Evolutionary conservation across 1,140 invertebrate species (phyloP).

Genomic region (Drosophila nannoptera): DNA sequence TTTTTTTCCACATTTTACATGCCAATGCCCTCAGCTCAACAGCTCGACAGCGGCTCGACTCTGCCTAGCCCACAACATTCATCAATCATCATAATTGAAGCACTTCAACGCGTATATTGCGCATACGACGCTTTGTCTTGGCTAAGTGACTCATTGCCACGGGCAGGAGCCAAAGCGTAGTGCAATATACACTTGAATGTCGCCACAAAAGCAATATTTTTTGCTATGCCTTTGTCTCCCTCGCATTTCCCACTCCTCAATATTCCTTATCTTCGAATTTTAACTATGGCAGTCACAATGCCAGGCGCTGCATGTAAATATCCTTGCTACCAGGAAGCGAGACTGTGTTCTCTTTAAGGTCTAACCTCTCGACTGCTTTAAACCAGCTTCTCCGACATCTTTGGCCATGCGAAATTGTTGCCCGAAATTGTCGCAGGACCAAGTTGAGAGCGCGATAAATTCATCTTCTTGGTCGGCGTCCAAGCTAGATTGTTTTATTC

Average conservation of each 20-base stretch:
- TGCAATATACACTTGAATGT: constrained; percentile 29
- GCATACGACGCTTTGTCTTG: constrained; percentile 32
- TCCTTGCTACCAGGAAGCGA: constrained; percentile 36
- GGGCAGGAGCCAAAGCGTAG: constrained; percentile 36
- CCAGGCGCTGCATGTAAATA: not conserved
- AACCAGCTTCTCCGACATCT: constrained; percentile 5
- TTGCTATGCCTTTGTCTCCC: constrained; percentile 11
- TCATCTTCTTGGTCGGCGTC: constrained; percentile 23
- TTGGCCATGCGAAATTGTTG: constrained; percentile 31
- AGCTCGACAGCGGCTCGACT: not conserved
- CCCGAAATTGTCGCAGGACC: constrained; percentile 16
- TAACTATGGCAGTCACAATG: constrained; percentile 18
- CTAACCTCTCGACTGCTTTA: constrained; percentile 51
- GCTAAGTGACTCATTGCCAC: constrained; percentile 61
- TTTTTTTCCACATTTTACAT: constrained; percentile 43
- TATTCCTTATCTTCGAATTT: constrained; percentile 18
- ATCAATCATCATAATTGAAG: constrained; percentile 76
- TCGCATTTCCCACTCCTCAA: constrained; percentile 6
- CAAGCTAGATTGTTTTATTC: constrained; percentile 34
- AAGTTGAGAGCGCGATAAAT: constrained; percentile 56
- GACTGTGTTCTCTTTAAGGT: constrained; percentile 41
- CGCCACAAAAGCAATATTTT: constrained; percentile 22
- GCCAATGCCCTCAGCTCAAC: constrained; percentile 33
- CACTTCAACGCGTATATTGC: constrained; percentile 56
- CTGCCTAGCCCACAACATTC: constrained; percentile 34